A percentile compares a stretch with the other conserved stretches of the same genome.
Evolutionary conservation across 1,140 invertebrate species (phyloP).

Genomic region (Heliothis subflexa): DNA sequence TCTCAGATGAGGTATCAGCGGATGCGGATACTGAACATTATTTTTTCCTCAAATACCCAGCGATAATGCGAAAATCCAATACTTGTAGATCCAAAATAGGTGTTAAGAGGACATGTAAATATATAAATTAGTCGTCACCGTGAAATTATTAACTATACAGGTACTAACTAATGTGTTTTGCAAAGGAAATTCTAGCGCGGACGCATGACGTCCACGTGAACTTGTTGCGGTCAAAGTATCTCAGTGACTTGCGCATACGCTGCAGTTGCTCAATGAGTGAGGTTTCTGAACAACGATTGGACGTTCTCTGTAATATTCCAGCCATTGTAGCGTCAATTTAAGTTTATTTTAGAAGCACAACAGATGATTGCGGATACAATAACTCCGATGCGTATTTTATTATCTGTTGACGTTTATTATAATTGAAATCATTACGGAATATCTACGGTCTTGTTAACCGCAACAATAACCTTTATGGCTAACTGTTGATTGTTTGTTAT

Average conservation of each 20-base stretch:
- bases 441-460: slow-evolving; percentile 15
- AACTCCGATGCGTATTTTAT: slow-evolving; percentile 4
- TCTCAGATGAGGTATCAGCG: not conserved
- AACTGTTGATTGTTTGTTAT: not conserved
- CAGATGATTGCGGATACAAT: not conserved
- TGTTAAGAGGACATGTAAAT: slow-evolving; percentile 3
- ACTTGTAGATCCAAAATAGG: not conserved
- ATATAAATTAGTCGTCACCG: not conserved
- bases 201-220: slow-evolving; percentile 10
- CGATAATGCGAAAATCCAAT: not conserved
- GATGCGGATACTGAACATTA: not conserved
- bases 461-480: slow-evolving; percentile 13
- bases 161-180: not conserved
- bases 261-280: not conserved
- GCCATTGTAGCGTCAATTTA: slow-evolving; percentile 21
- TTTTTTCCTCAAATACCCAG: not conserved
- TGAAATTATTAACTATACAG: slow-evolving; percentile 12
- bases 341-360: not conserved
- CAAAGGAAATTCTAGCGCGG: not conserved
- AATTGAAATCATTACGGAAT: slow-evolving; percentile 12
- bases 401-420: slow-evolving; percentile 19
- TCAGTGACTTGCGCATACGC: not conserved
- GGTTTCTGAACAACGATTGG: slow-evolving; percentile 1
- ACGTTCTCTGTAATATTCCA: slow-evolving; percentile 5
- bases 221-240: not conserved